Percentiles rank a stretch among this genome's conserved stretches.
phyloP scores from a whole-genome alignment of 2,113 vertebrate genomes.

The Dendrocopos noguchii region DNA sequence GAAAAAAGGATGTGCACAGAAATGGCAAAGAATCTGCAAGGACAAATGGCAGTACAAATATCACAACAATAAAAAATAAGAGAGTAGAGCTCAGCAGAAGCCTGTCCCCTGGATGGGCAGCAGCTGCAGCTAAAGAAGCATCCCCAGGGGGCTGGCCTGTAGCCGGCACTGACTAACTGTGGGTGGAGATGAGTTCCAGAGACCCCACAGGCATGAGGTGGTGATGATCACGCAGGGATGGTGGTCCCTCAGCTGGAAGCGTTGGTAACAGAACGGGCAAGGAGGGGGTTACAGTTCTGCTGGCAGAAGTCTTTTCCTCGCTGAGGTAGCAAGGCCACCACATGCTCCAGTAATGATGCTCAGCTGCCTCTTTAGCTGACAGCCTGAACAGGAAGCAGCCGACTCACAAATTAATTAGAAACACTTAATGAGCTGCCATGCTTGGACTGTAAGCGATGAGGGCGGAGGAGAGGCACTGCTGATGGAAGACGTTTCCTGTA shows the following conservation, averaged over 20 bases:
- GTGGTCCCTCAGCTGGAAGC: accelerated
- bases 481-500: not conserved
- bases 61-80: not conserved
- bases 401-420: not conserved
- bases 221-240: accelerated
- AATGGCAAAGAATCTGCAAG: not conserved
- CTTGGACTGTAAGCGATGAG: not conserved
- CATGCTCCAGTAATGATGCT: not conserved
- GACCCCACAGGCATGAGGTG: accelerated
- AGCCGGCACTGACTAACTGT: accelerated
- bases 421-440: not conserved
- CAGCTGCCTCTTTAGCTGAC: not conserved
- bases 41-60: not conserved
- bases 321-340: not conserved
- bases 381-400: not conserved
- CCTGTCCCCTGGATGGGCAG: not conserved
- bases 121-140: not conserved
- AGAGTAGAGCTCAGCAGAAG: not conserved
- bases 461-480: not conserved
- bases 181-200: no score
- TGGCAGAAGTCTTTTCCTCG: not conserved
- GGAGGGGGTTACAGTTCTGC: not conserved
- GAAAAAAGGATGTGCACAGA: not conserved
- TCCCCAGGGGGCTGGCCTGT: not conserved
- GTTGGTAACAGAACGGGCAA: accelerated